Conservation (phyloP, 2,113 vertebrate species). For the Periophthalmus modestus region DNA sequence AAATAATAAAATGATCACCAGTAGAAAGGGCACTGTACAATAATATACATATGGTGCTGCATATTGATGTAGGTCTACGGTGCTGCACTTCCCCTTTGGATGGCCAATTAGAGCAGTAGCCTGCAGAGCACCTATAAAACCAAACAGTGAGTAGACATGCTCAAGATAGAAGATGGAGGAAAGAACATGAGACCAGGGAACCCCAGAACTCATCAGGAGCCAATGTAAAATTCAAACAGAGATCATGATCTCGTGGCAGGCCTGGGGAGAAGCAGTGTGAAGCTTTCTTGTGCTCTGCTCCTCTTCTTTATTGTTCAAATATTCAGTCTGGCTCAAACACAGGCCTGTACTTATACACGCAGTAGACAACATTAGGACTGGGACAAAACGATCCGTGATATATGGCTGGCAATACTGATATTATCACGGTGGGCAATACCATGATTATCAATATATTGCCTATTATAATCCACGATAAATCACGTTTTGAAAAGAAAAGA, state of each 20-base stretch:
- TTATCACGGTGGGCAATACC: too few species aligned
- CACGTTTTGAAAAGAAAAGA: too few species aligned
- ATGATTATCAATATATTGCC: too few species aligned
- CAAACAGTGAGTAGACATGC: slow-evolving; percentile 40
- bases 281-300: not conserved
- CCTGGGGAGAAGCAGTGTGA: slow-evolving; percentile 6
- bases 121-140: slow-evolving; percentile 20
- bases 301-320: slow-evolving; percentile 34
- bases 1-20: slow-evolving; percentile 27
- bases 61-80: not conserved
- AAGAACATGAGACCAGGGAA: slow-evolving; percentile 40
- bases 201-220: slow-evolving; percentile 46
- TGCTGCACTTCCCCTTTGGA: slow-evolving; percentile 25
- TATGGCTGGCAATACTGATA: too few species aligned
- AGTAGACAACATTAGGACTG: too few species aligned
- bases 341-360: slow-evolving; percentile 2
- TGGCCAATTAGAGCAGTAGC: slow-evolving; percentile 53
- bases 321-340: slow-evolving; percentile 32
- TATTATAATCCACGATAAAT: too few species aligned
- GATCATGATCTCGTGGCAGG: slow-evolving; percentile 57
- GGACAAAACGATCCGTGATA: too few species aligned
- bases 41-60: not conserved
- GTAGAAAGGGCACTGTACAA: slow-evolving; percentile 3
- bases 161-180: slow-evolving; percentile 29
- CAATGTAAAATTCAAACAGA: slow-evolving; percentile 59